A percentile compares a stretch with the other conserved stretches of the same genome.
Evolutionary conservation across 2,797 vertebrate species (phyloP).

Genomic region (Tokudaia tokunoshimensis): DNA sequence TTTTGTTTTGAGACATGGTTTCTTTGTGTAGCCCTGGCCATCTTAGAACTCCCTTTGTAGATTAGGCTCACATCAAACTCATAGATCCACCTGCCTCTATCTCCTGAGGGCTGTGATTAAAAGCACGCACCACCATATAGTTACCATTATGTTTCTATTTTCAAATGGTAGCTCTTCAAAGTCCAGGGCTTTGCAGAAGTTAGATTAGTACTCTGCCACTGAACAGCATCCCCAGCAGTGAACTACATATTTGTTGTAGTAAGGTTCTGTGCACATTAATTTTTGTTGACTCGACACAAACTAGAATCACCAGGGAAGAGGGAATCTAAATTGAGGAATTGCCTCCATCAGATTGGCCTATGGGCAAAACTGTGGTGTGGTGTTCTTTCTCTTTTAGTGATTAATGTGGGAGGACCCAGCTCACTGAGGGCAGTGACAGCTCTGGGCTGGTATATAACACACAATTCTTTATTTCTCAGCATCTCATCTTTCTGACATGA

Average conservation of each 20-base stretch:
- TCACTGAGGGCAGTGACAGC: neutral
- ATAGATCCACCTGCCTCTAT: neutral
- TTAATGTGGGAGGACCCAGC: neutral
- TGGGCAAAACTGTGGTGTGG: neutral
- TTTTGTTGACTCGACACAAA: neutral
- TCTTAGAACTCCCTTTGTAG: neutral
- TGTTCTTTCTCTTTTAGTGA: neutral
- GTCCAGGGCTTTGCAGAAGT: neutral
- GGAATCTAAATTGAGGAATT: neutral
- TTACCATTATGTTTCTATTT: neutral
- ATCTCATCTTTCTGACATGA: neutral
- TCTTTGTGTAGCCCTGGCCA: neutral
- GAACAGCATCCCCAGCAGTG: neutral
- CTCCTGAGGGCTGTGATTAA: neutral
- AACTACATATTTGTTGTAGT: conserved; percentile 20
- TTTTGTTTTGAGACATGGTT: neutral
- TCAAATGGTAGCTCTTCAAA: neutral
- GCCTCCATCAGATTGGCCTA: neutral
- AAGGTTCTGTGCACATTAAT: neutral
- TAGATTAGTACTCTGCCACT: neutral
- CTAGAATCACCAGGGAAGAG: neutral
- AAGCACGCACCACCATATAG: no score
- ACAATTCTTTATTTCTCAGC: neutral
- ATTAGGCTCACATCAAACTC: neutral
- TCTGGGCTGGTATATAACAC: neutral